phyloP scores from a whole-genome alignment of 2,888 invertebrate genomes.

The Dryobotodes eremita region DNA sequence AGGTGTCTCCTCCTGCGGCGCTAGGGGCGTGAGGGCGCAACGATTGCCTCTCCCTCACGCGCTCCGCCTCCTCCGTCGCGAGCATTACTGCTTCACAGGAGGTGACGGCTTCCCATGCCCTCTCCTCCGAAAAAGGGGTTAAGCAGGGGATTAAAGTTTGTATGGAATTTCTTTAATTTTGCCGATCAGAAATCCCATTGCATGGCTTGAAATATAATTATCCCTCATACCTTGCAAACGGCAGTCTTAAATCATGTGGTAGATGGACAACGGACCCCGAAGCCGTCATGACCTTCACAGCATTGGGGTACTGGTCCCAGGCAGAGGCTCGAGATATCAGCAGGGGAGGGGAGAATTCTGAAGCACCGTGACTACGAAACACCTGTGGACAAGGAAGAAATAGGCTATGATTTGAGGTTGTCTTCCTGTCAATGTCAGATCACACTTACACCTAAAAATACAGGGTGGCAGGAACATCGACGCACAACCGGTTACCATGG shows the following conservation, averaged over 20 bases:
- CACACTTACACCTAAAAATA: too few species aligned
- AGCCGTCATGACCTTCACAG: conserved; percentile 96
- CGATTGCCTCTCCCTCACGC: too few species aligned
- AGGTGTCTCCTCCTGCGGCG: too few species aligned
- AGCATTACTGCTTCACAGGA: too few species aligned
- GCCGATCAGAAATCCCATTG: background rate
- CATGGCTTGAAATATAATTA: background rate
- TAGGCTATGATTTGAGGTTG: background rate
- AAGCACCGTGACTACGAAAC: conserved; percentile 95
- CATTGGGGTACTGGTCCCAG: conserved; percentile 91
- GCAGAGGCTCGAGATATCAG: conserved; percentile 94
- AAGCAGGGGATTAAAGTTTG: background rate
- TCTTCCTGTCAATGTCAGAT: background rate
- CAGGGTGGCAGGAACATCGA: too few species aligned
- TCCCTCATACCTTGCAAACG: conserved; percentile 85
- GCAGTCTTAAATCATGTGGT: conserved; percentile 95
- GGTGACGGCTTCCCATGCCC: too few species aligned
- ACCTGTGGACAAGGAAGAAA: conserved; percentile 78
- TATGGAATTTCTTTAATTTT: background rate
- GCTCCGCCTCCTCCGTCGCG: too few species aligned
- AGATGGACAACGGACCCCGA: conserved; percentile 96
- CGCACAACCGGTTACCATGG: too few species aligned
- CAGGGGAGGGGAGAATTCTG: conserved; percentile 94
- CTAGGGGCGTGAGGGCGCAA: too few species aligned
- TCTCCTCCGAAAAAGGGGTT: too few species aligned